Base-by-base conservation (phyloP, 2,113 vertebrate genomes). In the Rhea pennata region DNA sequence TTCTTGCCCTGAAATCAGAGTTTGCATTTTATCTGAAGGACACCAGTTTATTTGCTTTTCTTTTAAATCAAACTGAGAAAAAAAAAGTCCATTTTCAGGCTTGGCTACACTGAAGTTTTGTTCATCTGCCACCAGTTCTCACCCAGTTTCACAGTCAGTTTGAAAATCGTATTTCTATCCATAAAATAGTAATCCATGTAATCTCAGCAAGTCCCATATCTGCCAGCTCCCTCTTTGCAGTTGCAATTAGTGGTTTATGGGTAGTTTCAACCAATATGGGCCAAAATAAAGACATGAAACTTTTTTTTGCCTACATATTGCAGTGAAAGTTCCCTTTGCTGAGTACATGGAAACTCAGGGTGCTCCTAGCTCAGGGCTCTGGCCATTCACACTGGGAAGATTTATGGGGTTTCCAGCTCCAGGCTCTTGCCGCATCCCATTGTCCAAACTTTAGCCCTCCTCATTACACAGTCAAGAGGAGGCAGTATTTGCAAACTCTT, bases 191-290 rank as follows among this genome's bases (percentile, higher is more conserved):
- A 54, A 88, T 71, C 53, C 83, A 27, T 51, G 40, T 75, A 66
- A 91, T 80, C 78, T 78, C 80, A 27, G 65, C 56, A 69, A 72
- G 44, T 42, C 84, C 62, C 19, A 6, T 17, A 21, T 29, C 81
- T 76, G 27, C 87, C 84, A 93, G 64, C 36, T 93, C 75, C 65
- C 75, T 93, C 85, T 83, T 62, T 77, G 79, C 69, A 86, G 50
- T 42, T n/a, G 75, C 40, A 90, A 27, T 94, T 77, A 85, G 82
- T 71, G 67, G 82, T 73, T 96, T 93, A 77, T 24, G 71, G 36
- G 54, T 50, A 67, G 64, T 83, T 96, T 95, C 72, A 88, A 36
- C 46, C 72, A 95, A 74, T 20, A 8, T 0, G 1, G 81, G 40
- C 70, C 51, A 75, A 91, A 88, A 72, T 42, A 36, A 87, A 73